These are phyloP conservation scores for Zygothrica quintamaculata DNA, from an alignment of 2,888 invertebrate species.

Conservation along the genomic window DNA sequence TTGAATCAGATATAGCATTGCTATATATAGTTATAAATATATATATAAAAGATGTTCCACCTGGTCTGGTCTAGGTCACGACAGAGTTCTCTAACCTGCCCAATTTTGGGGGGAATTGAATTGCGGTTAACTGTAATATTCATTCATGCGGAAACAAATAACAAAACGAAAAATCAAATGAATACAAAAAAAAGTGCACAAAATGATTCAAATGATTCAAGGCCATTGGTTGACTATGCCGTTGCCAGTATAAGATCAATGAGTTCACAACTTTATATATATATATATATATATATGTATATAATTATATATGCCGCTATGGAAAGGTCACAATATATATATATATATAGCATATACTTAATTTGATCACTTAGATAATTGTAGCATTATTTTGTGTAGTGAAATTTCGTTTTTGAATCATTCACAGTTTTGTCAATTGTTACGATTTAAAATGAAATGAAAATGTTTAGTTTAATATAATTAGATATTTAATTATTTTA, in stretches of 20 bases:
- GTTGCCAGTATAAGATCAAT: slow-evolving; percentile 32
- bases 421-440: slow-evolving; percentile 70
- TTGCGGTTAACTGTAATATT: slow-evolving; percentile 63
- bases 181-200: too few species aligned
- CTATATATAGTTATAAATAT: too few species aligned
- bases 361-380: slow-evolving; percentile 66
- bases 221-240: slow-evolving; percentile 62
- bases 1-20: too few species aligned
- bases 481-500: too few species aligned
- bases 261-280: slow-evolving; percentile 38
- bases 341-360: slow-evolving; percentile 46
- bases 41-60: too few species aligned
- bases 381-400: slow-evolving; percentile 49
- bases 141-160: slow-evolving; percentile 80
- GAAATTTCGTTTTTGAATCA: slow-evolving; percentile 63
- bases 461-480: slow-evolving; percentile 6
- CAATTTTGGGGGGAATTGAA: slow-evolving; percentile 35
- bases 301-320: slow-evolving; percentile 11
- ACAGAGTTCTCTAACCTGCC: slow-evolving; percentile 22
- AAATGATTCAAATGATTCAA: slow-evolving; percentile 57
- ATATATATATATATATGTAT: slow-evolving; percentile 14
- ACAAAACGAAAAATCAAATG: too few species aligned
- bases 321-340: slow-evolving; percentile 33
- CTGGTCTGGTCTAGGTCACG: slow-evolving; percentile 28
- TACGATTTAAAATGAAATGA: slow-evolving; percentile 1